Evolutionary conservation across 2,888 invertebrate genomes (phyloP), one percentile per base, ranked within the genome.

Genomic region (Athalia rosae): DNA sequence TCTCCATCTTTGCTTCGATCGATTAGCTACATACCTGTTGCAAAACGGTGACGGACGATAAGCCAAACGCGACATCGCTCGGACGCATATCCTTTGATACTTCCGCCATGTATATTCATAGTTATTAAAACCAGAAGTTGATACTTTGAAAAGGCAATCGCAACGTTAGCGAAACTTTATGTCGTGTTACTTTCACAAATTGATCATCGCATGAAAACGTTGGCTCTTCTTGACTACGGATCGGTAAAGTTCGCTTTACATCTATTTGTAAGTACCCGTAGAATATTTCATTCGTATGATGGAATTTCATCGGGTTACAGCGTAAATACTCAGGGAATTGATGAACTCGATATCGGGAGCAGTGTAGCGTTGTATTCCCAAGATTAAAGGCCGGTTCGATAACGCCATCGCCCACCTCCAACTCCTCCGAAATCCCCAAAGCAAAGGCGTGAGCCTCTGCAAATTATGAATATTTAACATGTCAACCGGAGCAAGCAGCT

Each of bases 381-480:
- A 56, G 56, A 56, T 69, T 56, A 56, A 58, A 45, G 58, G 69
- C 56, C 53, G 58, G 13, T 69, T 58, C 56, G n/a, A 41, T 43
- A 43, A 71, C 15, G 71, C 43, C 45, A 43, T 45, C 56, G 43
- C n/a, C 8, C n/a, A 45, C 58, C n/a, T 9, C 13, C 58, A 43
- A 58, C 56, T 45, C 71, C 41, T 43, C 43, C 48, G 53, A 50
- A 11, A 56, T 71, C 58, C 15, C 58, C 58, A 71, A 53, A 71
- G 58, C 45, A 13, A 45, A 71, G 71, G 71, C 71, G 71, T 58
- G 71, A 71, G 50, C 71, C 71, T 58, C 56, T 28, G 28, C 28
- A 58, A 43, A 58, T 71, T 71, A 71, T 71, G 58, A 71, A 71
- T 71, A 58, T 71, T 71, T 71, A 71, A 71, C 43, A 13, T 3